A percentile compares a stretch with the other conserved stretches of the same genome.
Conservation (phyloP, 2,888 invertebrate genomes). For the Oasisia sp. region DNA sequence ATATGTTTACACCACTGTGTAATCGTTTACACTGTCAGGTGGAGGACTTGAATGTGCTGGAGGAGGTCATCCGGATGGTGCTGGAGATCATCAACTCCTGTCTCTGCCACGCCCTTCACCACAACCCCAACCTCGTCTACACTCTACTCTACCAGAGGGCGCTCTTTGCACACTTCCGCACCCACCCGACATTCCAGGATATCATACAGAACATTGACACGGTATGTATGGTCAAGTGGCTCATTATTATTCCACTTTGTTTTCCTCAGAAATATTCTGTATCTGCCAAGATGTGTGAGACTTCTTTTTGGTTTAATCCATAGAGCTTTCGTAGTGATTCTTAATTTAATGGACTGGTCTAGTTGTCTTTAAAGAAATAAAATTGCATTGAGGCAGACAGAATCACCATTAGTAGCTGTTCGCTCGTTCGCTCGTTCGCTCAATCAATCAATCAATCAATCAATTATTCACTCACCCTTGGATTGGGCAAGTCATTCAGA, state of each 20-base stretch:
- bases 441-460: no score
- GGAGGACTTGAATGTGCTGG: constrained; percentile 80
- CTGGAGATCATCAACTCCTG: constrained; percentile 97
- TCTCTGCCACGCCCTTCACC: constrained; percentile 84
- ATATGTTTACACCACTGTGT: neutral
- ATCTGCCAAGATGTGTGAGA: neutral
- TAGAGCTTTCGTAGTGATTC: no score
- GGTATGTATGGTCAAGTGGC: constrained; percentile 76
- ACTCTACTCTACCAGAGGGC: constrained; percentile 89
- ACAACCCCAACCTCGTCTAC: constrained; percentile 93
- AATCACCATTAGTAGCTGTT: no score
- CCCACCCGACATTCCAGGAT: constrained; percentile 88
- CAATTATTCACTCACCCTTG: no score
- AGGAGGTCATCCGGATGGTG: constrained; percentile 96
- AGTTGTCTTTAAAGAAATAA: neutral
- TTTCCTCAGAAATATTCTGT: neutral
- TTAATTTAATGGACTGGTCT: no score
- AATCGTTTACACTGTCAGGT: constrained; percentile 69
- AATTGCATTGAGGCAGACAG: neutral
- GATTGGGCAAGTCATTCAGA: no score
- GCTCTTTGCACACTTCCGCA: constrained; percentile 80
- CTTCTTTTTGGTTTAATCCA: no score
- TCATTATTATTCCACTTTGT: neutral
- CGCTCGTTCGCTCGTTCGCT: no score
- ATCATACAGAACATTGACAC: constrained; percentile 94